Evolutionary conservation across 2,888 invertebrate species (phyloP).

Genomic region (Tinea semifulvella): DNA sequence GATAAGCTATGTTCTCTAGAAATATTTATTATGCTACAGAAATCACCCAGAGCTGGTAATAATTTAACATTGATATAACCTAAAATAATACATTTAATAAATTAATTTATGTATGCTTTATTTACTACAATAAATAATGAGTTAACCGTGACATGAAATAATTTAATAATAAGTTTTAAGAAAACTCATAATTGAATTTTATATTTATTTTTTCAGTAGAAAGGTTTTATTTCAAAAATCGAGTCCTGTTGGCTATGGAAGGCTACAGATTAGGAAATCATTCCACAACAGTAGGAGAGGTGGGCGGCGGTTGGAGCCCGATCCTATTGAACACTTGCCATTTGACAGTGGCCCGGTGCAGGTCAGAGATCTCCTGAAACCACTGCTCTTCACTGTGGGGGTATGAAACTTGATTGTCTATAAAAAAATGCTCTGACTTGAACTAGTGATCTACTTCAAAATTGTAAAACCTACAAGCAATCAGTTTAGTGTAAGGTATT

Average conservation of each 20-base stretch:
- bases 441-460: too few species aligned
- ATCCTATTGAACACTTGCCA: constrained; percentile 47
- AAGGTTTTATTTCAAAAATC: constrained; percentile 10
- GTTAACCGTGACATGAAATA: not conserved
- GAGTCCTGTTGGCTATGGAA: constrained; percentile 24
- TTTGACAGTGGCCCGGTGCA: constrained; percentile 50
- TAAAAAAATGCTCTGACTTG: too few species aligned
- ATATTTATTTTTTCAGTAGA: constrained; percentile 17
- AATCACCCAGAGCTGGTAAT: constrained; percentile 44
- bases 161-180: not conserved
- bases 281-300: constrained; percentile 41
- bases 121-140: not conserved
- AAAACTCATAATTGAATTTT: too few species aligned
- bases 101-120: not conserved
- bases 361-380: constrained; percentile 62
- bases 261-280: constrained; percentile 38
- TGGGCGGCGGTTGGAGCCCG: constrained; percentile 31
- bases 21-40: constrained; percentile 48
- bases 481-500: too few species aligned
- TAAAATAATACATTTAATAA: not conserved
- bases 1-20: constrained; percentile 41
- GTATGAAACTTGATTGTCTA: too few species aligned
- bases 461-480: too few species aligned
- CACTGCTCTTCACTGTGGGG: constrained; percentile 71
- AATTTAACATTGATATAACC: not conserved